phyloP scores from a whole-genome alignment of 2,888 invertebrate species.

The Perdita meconis region DNA sequence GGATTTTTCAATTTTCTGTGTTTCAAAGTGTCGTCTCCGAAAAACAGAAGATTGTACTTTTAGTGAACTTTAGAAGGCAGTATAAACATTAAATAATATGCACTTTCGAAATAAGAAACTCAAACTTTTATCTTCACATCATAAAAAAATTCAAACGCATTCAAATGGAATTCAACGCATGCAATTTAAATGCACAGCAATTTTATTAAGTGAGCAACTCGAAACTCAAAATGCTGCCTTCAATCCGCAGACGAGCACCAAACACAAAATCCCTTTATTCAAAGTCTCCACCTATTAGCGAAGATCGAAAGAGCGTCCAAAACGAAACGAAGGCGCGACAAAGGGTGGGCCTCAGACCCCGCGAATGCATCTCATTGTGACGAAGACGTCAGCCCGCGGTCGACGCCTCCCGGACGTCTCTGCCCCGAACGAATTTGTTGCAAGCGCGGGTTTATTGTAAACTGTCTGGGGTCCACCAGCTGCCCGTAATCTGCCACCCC shows the following conservation, averaged over 20 bases:
- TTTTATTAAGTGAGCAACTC: no score
- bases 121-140: no score
- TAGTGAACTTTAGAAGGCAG: no score
- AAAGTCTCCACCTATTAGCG: background rate
- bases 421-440: conserved; percentile 76
- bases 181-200: no score
- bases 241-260: background rate
- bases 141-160: no score
- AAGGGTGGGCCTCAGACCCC: conserved; percentile 22
- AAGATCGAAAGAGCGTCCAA: background rate
- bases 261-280: background rate
- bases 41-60: no score
- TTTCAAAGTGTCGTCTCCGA: no score
- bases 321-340: conserved; percentile 26
- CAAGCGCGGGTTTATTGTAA: conserved; percentile 77
- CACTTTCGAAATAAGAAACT: no score
- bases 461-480: conserved; percentile 76
- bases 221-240: background rate
- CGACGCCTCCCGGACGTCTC: conserved; percentile 53
- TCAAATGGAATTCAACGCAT: no score
- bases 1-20: no score
- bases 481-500: conserved; percentile 80
- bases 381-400: conserved; percentile 70
- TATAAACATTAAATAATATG: no score
- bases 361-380: conserved; percentile 59